phyloP scores from a whole-genome alignment of 2,113 vertebrate species.

The Melanostigma gelatinosum region DNA sequence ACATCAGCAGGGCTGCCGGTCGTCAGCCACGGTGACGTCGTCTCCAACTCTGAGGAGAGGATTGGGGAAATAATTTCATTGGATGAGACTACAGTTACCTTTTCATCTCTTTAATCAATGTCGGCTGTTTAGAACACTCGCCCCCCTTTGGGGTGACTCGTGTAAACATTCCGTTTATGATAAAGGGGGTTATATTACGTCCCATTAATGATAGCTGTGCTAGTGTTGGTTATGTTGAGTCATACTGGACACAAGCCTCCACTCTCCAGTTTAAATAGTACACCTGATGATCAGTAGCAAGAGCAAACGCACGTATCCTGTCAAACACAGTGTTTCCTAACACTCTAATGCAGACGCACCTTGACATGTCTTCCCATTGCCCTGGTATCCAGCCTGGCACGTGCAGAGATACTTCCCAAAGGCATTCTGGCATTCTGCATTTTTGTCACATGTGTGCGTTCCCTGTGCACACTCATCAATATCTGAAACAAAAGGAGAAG shows the following conservation, averaged over 20 bases:
- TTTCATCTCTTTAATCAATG: neutral
- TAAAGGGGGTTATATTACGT: neutral
- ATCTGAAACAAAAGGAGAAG: constrained; percentile 74
- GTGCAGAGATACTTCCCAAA: constrained; percentile 82
- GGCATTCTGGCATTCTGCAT: constrained; percentile 81
- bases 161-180: neutral
- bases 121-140: neutral
- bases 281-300: neutral
- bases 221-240: neutral
- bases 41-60: constrained; percentile 41
- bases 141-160: neutral
- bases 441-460: constrained; percentile 80
- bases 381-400: constrained; percentile 66
- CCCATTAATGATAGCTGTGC: neutral
- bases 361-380: constrained; percentile 67
- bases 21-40: constrained; percentile 28
- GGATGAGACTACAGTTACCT: neutral
- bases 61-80: neutral
- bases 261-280: neutral
- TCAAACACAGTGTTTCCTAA: neutral
- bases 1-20: constrained; percentile 64
- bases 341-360: constrained; percentile 57
- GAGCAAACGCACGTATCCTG: neutral
- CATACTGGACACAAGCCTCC: neutral
- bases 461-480: constrained; percentile 84